Percentiles rank a stretch among this genome's conserved stretches.
Conservation (phyloP, 2,113 vertebrate species). For the Paramisgurnus dabryanus region DNA sequence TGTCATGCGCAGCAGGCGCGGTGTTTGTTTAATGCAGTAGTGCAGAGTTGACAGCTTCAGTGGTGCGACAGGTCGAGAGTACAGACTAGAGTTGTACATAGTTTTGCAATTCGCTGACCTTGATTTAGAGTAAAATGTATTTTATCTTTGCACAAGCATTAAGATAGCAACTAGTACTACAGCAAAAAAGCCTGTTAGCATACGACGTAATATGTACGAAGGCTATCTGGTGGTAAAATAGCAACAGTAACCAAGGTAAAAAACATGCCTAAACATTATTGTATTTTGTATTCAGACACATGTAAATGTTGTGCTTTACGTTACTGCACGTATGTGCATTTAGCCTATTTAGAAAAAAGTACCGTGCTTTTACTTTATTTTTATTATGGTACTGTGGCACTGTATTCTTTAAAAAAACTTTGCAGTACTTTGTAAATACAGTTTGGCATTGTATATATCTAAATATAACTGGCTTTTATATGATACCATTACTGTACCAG, state of each 20-base stretch:
- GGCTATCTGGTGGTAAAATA: not conserved
- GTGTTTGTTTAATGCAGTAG: not conserved
- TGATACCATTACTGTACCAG: too few relatives aligned
- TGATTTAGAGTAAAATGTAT: not conserved
- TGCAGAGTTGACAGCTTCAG: constrained; percentile 15
- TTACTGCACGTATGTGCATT: too few relatives aligned
- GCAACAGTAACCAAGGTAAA: not conserved
- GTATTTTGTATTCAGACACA: not conserved
- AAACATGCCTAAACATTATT: not conserved
- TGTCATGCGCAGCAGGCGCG: not conserved
- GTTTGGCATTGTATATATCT: too few relatives aligned
- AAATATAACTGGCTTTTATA: too few relatives aligned
- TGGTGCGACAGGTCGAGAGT: not conserved
- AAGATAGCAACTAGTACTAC: not conserved
- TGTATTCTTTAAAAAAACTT: too few relatives aligned
- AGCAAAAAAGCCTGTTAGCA: not conserved
- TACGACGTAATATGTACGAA: too few relatives aligned
- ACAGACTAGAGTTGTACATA: not conserved
- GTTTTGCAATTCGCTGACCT: constrained; percentile 30
- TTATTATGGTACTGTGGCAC: not conserved
- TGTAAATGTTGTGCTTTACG: not conserved
- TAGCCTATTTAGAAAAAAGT: not conserved
- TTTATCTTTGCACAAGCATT: not conserved
- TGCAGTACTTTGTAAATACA: too few relatives aligned
- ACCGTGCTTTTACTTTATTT: not conserved